Base-by-base conservation (phyloP, 2,888 invertebrate genomes). In the Tetragonula carbonaria region DNA sequence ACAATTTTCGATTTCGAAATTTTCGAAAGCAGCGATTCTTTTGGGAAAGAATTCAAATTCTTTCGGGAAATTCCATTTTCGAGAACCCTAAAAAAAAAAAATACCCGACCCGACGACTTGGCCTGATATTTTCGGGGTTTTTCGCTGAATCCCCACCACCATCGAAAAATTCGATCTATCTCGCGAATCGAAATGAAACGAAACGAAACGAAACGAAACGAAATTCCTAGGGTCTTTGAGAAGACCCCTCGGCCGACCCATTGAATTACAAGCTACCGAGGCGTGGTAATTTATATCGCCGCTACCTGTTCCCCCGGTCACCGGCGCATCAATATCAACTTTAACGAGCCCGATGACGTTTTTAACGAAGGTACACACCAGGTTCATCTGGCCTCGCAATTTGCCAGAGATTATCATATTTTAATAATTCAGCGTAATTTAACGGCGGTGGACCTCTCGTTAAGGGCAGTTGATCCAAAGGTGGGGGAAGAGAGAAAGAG, bases 341-440 rank as follows among this genome's bases (percentile, higher is more conserved):
- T 45, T 77, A 81, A 84, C 70, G 70, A 73, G 67, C 28, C 13
- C 57, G 74, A 74, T 23, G 79, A 79, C 68, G 73, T 75, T 81
- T 66, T 72, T 80, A 68, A 80, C 66, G 81, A 81, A 71, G 81
- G 57, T 45, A 45, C 45, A 28, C 57, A 28, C 28, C 28, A 66
- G 72, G 57, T 53, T 45, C 23, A n/a, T 57, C n/a, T 28, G 63
- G 70, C 55, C 55, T 50, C 8, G 71, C 74, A 78, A 74, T 84
- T 74, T 74, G 62, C 23, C 45, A 21, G 55, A n/a, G 53, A 72
- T 84, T 78, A 82, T 82, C 84, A 78, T 84, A 82, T 82, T 74
- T 78, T 68, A 78, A 74, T 78, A 79, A 82, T 82, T 82, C 65
- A 62, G 57, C 57, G 74, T 73, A 81, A 81, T 81, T 81, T 68